Base-by-base conservation (phyloP, 2,797 vertebrate genomes). In the Falco berigora region DNA sequence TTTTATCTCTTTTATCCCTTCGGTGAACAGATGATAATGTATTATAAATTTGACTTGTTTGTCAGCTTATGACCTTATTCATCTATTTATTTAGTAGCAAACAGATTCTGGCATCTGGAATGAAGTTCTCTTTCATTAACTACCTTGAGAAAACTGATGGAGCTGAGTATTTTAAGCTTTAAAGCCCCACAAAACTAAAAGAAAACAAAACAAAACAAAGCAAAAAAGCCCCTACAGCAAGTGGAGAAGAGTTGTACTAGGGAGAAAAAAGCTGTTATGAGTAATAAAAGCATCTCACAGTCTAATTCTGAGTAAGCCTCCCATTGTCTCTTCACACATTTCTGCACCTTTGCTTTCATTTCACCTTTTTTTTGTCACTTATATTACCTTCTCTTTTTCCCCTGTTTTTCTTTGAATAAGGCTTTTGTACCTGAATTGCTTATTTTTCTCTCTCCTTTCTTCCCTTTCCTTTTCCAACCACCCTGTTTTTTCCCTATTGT, bases 101-200 rank as follows among this genome's bases (percentile, higher is more conserved):
- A 80, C 91, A 92, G 86, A 85, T 96, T 96, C 92, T 75, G 77
- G 42, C 82, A 90, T 94, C 91, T 94, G 88, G 85, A 97, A 97
- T 92, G 38, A 95, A 90, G 68, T 71, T 88, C n/a, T 42, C 56
- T 96, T 97, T 91, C 78, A 84, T 80, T 96, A 82, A 87, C 67
- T 95, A 88, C 63, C 36, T 88, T 85, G 64, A 90, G 64, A 91
- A 95, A 96, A 95, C 83, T 36, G 44, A 75, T 69, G n/a, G 32
- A 77, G 62, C 42, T 71, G 83, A 77, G 53, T 59, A 61, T 90
- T 96, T 96, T 76, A 63, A 96, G 67, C 47, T 88, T 94, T 94
- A 93, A 97, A 96, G 80, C 8, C 38, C 32, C 25, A 63, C 14
- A 58, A 71, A 90, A 83, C 8, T 28, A 30, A 79, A 75, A 50